Evolutionary conservation across 2,888 invertebrate genomes (phyloP).

Genomic region (Tryphoninae sp.): DNA sequence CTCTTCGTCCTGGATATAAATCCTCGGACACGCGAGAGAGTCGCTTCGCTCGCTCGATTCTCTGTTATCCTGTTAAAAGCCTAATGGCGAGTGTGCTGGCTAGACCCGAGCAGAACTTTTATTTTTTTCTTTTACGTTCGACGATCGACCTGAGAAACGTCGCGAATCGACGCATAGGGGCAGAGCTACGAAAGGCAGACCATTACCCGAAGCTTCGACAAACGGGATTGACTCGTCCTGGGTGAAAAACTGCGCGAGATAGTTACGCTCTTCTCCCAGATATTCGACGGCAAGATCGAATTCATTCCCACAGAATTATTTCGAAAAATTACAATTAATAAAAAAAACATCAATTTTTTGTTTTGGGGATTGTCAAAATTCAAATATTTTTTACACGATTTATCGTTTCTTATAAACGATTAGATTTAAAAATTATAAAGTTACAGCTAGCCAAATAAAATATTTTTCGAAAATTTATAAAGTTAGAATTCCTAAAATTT

Average conservation of each 20-base stretch:
- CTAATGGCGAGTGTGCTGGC: slow-evolving; percentile 15
- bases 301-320: too few species aligned
- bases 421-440: too few species aligned
- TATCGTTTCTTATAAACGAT: too few species aligned
- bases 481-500: too few species aligned
- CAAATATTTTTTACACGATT: too few species aligned
- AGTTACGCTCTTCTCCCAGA: background rate
- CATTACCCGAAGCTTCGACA: slow-evolving; percentile 7
- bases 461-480: too few species aligned
- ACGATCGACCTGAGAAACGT: slow-evolving; percentile 52
- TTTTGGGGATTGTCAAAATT: too few species aligned
- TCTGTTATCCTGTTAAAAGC: slow-evolving; percentile 50
- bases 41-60: slow-evolving; percentile 2
- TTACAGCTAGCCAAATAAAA: too few species aligned
- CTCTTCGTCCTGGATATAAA: slow-evolving; percentile 57
- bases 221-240: slow-evolving; percentile 61
- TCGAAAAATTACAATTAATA: too few species aligned
- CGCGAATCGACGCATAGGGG: slow-evolving; percentile 61
- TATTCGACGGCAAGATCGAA: background rate
- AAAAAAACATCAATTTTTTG: too few species aligned
- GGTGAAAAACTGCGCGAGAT: slow-evolving; percentile 40
- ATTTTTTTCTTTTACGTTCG: slow-evolving; percentile 11
- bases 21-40: slow-evolving; percentile 56
- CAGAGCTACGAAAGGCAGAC: slow-evolving; percentile 20
- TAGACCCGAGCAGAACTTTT: slow-evolving; percentile 1